Conservation (phyloP, 1,140 invertebrate genomes). For the Palaemon carinicauda region DNA sequence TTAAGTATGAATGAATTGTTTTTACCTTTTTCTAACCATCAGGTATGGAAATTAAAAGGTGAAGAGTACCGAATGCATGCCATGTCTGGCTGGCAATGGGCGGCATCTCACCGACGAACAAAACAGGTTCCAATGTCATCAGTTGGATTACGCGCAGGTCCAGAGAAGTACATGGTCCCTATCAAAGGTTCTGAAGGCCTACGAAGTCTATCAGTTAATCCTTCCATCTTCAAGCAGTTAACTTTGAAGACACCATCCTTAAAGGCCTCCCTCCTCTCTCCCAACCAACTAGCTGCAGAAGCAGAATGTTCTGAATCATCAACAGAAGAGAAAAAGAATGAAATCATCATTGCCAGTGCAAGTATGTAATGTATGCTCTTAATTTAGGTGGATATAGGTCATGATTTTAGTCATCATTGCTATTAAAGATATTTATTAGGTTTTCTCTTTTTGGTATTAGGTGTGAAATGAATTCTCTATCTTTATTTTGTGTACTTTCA, state of each 20-base stretch:
- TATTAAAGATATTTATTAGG: too few relatives aligned
- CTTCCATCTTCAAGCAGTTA: conserved; percentile 35
- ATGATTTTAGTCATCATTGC: too few relatives aligned
- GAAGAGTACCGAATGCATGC: conserved; percentile 96
- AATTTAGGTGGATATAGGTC: too few relatives aligned
- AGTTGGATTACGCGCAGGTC: conserved; percentile 72
- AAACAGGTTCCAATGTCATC: conserved; percentile 65
- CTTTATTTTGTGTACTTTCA: too few relatives aligned
- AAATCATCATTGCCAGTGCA: conserved; percentile 53
- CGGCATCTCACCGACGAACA: conserved; percentile 71
- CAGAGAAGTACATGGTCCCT: conserved; percentile 78
- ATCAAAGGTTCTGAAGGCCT: conserved; percentile 27
- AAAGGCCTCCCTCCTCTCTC: conserved; percentile 40
- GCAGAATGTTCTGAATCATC: background rate
- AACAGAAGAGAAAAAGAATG: conserved; percentile 46
- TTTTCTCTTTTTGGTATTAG: too few relatives aligned
- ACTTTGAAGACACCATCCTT: conserved; percentile 41
- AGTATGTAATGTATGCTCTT: conserved; percentile 14
- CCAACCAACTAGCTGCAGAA: conserved; percentile 6
- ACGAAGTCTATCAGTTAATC: conserved; percentile 41
- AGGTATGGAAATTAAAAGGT: conserved; percentile 96
- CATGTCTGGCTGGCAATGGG: conserved; percentile 95
- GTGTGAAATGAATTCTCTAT: too few relatives aligned
- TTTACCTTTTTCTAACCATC: too few relatives aligned
- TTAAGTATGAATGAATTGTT: too few relatives aligned